phyloP scores from a whole-genome alignment of 2,113 vertebrate genomes.

The Lethenteron reissneri region DNA sequence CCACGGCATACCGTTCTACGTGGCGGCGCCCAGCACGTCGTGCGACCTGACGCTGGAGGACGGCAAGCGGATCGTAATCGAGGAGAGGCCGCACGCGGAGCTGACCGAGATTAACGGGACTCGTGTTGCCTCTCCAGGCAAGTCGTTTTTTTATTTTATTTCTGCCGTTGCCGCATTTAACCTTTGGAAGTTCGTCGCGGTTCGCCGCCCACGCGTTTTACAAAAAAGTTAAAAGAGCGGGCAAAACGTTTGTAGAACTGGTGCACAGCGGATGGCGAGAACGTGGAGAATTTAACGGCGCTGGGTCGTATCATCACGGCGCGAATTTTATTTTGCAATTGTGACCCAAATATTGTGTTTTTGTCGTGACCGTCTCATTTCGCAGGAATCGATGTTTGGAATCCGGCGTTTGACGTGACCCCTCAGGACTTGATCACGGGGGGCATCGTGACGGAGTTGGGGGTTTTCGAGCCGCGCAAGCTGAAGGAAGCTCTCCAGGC shows the following conservation, averaged over 20 bases:
- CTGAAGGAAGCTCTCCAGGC: slow-evolving; percentile 33
- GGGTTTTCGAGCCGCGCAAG: slow-evolving; percentile 49
- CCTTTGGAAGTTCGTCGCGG: no score
- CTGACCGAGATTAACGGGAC: slow-evolving; percentile 45
- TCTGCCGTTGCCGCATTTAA: background rate
- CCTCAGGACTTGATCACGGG: slow-evolving; percentile 65
- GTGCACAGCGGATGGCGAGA: background rate
- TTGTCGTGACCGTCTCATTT: background rate
- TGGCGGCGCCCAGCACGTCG: slow-evolving; percentile 57
- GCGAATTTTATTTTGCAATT: no score
- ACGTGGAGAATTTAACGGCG: background rate
- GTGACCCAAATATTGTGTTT: no score
- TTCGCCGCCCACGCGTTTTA: no score
- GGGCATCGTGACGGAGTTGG: slow-evolving; percentile 61
- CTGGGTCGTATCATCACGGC: no score
- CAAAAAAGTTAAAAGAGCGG: background rate
- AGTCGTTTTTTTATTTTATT: background rate
- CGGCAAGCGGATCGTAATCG: slow-evolving; percentile 41
- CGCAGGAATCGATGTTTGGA: slow-evolving; percentile 61
- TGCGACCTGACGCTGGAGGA: slow-evolving; percentile 44
- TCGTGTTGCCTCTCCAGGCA: slow-evolving; percentile 44
- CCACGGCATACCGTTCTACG: slow-evolving; percentile 56
- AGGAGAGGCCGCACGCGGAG: slow-evolving; percentile 43
- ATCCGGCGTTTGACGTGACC: slow-evolving; percentile 65
- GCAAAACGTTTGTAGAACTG: background rate